Evolutionary conservation across 23 tunicate species (phyloP).

Genomic region (Aplidium turbinatum): DNA sequence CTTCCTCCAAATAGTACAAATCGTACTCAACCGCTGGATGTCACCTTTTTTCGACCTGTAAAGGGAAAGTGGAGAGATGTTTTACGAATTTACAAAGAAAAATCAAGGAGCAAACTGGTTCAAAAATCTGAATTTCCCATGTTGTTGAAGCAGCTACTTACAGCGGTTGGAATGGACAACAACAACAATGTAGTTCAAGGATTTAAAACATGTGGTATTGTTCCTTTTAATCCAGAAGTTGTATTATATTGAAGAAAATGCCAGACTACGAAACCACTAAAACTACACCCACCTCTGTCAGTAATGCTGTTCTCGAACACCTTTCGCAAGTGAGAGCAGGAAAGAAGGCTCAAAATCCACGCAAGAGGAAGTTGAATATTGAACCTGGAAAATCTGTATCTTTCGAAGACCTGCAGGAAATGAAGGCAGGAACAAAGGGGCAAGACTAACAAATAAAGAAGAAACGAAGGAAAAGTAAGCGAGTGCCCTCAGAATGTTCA

Average conservation of each 20-base stretch:
- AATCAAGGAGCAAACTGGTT: neutral
- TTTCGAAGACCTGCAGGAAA: neutral
- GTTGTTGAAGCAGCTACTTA: neutral
- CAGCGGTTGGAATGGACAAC: neutral
- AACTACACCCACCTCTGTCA: neutral
- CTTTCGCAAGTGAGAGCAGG: neutral
- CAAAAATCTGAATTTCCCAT: slow-evolving; percentile 4
- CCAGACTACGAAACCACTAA: neutral
- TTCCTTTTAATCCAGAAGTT: slow-evolving; percentile 9
- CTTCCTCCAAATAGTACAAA: slow-evolving; percentile 9
- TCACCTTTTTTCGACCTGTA: neutral
- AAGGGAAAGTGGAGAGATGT: neutral
- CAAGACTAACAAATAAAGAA: no score
- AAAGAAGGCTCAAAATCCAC: neutral
- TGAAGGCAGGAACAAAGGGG: no score
- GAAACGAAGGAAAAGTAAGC: no score
- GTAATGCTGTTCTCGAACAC: neutral
- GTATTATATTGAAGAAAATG: slow-evolving; percentile 13
- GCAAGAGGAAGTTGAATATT: neutral
- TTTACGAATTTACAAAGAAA: neutral
- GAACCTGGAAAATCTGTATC: neutral
- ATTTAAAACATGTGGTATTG: slow-evolving; percentile 3
- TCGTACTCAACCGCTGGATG: slow-evolving; percentile 23
- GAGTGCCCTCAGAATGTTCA: no score
- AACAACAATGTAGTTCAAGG: neutral